Evolutionary conservation across 1,140 invertebrate species (phyloP).

Genomic region (Cydia strobilella): DNA sequence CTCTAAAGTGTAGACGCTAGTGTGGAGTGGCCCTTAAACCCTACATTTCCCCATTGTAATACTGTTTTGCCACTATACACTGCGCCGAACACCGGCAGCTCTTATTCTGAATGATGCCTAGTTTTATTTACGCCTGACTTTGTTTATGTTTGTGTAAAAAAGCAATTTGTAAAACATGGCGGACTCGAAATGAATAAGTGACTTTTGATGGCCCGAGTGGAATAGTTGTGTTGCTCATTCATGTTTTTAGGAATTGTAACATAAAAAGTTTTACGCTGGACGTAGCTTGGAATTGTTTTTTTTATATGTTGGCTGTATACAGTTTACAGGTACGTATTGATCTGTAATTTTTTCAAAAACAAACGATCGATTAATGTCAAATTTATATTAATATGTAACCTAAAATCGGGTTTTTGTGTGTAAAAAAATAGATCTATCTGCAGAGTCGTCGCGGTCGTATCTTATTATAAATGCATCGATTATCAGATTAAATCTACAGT

Average conservation of each 20-base stretch:
- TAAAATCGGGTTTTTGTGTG: too few species aligned
- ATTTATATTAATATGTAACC: too few species aligned
- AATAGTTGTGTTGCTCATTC: neutral
- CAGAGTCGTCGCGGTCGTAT: too few species aligned
- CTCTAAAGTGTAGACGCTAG: too few species aligned
- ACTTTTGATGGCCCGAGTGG: neutral
- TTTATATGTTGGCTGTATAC: neutral
- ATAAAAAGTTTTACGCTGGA: neutral
- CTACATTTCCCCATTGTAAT: neutral
- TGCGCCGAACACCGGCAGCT: neutral
- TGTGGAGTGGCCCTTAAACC: neutral
- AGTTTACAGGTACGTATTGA: neutral
- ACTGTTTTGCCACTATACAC: neutral
- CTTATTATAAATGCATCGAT: too few species aligned
- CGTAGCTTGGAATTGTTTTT: neutral
- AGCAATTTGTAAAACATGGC: constrained; percentile 20
- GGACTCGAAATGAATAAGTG: constrained; percentile 15
- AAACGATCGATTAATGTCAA: too few species aligned
- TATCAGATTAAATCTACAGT: too few species aligned
- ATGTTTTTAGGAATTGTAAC: neutral
- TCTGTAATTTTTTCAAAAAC: too few species aligned
- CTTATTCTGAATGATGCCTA: neutral
- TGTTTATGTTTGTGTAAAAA: constrained; percentile 19
- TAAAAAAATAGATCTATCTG: too few species aligned
- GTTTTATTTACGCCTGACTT: neutral